phyloP scores from a whole-genome alignment of 2,113 vertebrate species.

The Nycticryphes semicollaris region DNA sequence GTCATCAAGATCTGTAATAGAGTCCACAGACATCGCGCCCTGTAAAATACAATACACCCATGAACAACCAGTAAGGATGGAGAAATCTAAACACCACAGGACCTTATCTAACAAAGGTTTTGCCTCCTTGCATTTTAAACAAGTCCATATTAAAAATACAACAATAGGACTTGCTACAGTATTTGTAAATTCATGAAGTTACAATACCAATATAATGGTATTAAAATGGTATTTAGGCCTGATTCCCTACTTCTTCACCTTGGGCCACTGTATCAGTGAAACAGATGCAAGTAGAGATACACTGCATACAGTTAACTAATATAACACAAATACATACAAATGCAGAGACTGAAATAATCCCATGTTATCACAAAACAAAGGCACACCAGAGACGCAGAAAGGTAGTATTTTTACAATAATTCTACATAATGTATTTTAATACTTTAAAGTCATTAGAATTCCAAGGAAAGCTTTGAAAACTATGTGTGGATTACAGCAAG shows the following conservation, averaged over 20 bases:
- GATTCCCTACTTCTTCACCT: not conserved
- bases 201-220: not conserved
- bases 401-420: not conserved
- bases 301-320: not conserved
- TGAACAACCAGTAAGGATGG: not conserved
- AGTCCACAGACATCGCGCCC: conserved; percentile 98
- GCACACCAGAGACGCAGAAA: not conserved
- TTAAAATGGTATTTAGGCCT: not conserved
- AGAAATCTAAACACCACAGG: not conserved
- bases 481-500: not conserved
- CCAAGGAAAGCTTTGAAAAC: not conserved
- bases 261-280: not conserved
- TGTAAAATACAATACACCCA: conserved; percentile 64
- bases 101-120: not conserved
- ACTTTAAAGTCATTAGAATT: conserved; percentile 8
- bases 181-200: not conserved
- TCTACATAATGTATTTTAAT: not conserved
- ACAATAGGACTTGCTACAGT: not conserved
- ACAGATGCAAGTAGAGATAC: not conserved
- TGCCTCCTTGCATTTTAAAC: not conserved
- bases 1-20: conserved; percentile 97
- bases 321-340: not conserved
- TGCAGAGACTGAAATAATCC: not conserved
- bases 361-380: not conserved
- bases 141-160: not conserved